Evolutionary conservation across 2,888 invertebrate genomes (phyloP), one percentile per base, ranked within the genome.

Genomic region (Agrilus cyanescens): DNA sequence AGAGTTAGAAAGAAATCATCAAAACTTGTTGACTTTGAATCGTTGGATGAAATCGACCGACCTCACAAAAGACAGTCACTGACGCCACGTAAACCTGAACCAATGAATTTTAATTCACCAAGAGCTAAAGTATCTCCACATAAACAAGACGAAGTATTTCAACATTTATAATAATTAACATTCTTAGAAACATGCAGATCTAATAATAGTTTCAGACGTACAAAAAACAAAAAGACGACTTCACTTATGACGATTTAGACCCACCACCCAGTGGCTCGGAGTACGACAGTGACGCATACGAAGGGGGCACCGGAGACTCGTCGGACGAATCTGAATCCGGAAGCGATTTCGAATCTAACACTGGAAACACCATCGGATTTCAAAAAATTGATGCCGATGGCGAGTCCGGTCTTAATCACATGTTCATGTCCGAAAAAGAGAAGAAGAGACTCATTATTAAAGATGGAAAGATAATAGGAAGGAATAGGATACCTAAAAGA

Each of bases 1-100:
- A 74, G 91, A 44, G 89, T 94, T 1, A 72, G 94, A 42, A 95
- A 95, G 70, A 95, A 94, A 67, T 94, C 93, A 13, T 91, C 93
- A 0, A 93, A 95, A 63, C 71, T 96, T 34, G 80, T 89, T 68
- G 95, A 93, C 65, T 95, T 93, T 68, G 88, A 89, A 62, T 88
- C 88, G 0, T 85, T 86, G 0, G 94, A 93, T 61, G 91, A 89
- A 58, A 78, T 85, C 39, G 87, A 84, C 50, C 72, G 76, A 16
- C 72, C 73, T 43, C 76, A 71, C 52, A 71, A 69, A 48, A 67
- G 70, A 32, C 66, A 53, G 65, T 54, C 71, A 45, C 66, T 68
- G 0, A 57, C 63, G 4, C 71, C 69, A 47, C 41, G 50, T 10
- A 54, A 54, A 43, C 12, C 43, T 0, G 48, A 48, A 12, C 38